Conservation (phyloP, 2,888 invertebrate genomes). For the Tenodera sinensis region DNA sequence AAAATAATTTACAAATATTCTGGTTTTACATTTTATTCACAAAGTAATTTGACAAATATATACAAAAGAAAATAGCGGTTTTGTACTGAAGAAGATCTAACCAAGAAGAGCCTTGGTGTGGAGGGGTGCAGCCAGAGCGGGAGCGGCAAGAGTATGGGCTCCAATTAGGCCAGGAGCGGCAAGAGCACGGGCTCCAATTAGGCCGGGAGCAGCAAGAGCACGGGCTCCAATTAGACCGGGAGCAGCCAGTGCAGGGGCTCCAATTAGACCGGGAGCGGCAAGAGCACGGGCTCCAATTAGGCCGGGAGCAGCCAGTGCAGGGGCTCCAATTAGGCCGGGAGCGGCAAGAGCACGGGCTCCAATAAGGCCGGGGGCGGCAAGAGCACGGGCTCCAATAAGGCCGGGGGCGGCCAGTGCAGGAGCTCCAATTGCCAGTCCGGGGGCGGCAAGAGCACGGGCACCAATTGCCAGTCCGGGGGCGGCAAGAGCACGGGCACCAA, state of each 20-base stretch:
- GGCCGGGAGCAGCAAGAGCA: neutral
- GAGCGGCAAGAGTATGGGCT: conserved; percentile 6
- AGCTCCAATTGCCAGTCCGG: conserved; percentile 12
- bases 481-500: neutral
- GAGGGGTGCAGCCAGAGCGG: neutral
- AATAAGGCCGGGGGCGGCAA: neutral
- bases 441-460: conserved; percentile 32
- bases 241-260: too few species aligned
- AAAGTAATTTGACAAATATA: neutral
- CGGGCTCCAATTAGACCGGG: too few species aligned
- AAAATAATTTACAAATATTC: neutral
- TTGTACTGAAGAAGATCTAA: neutral
- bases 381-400: neutral
- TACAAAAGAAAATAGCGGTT: neutral
- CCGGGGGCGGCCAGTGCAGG: conserved; percentile 24
- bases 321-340: too few species aligned
- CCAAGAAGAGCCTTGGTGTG: neutral
- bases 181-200: too few species aligned
- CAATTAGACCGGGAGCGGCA: too few species aligned
- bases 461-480: conserved; percentile 22
- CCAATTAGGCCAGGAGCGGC: conserved; percentile 23
- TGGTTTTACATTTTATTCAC: neutral
- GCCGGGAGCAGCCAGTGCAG: too few species aligned
- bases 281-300: too few species aligned
- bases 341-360: too few species aligned